phyloP scores from a whole-genome alignment of 2,797 vertebrate genomes.

The Myiotriccus ornatus region DNA sequence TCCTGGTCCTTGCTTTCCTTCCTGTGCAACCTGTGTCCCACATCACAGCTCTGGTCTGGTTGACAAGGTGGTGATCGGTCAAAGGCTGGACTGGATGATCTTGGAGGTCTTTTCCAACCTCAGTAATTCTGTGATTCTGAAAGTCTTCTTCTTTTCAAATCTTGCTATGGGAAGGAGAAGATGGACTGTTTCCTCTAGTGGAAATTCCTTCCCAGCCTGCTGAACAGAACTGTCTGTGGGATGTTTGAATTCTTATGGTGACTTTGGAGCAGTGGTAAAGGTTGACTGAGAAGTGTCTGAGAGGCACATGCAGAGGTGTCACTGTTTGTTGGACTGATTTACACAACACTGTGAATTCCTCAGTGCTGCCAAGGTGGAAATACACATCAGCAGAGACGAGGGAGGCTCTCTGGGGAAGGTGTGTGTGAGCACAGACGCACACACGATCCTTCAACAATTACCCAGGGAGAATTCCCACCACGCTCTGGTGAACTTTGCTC shows the following conservation, averaged over 20 bases:
- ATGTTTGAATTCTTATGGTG: not conserved
- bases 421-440: not conserved
- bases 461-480: not conserved
- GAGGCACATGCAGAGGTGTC: not conserved
- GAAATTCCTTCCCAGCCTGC: not conserved
- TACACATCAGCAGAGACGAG: not conserved
- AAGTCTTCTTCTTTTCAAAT: not conserved
- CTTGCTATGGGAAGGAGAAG: not conserved
- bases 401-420: not conserved
- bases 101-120: not conserved
- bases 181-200: not conserved
- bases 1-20: not conserved
- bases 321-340: not conserved
- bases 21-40: not conserved
- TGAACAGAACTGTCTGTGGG: not conserved
- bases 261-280: not conserved
- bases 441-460: not conserved
- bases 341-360: not conserved
- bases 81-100: not conserved
- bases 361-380: not conserved
- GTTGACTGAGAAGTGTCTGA: not conserved
- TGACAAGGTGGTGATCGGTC: not conserved
- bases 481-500: not conserved
- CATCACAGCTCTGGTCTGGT: not conserved
- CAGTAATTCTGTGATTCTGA: not conserved